Conservation (phyloP, 1,140 invertebrate genomes). For the Ceratina japonica region DNA sequence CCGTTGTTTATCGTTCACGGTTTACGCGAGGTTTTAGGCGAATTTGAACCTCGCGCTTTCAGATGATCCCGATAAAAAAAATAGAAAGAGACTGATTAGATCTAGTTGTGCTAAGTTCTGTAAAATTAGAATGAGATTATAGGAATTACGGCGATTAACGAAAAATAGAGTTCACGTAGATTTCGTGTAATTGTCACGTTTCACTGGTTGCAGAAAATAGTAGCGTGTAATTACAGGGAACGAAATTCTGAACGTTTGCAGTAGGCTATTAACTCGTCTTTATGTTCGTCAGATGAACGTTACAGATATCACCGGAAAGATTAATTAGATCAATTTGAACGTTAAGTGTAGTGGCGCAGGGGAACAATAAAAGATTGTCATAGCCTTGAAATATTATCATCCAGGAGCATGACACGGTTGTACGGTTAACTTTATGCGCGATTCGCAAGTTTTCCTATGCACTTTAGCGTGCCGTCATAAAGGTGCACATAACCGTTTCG, state of each 20-base stretch:
- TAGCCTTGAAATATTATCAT: background rate
- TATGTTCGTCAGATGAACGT: too few species aligned
- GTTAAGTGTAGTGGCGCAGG: background rate
- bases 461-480: constrained; percentile 30
- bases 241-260: too few species aligned
- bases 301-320: too few species aligned
- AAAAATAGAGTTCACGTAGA: too few species aligned
- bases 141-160: too few species aligned
- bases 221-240: too few species aligned
- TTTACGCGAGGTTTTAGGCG: constrained; percentile 58
- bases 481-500: constrained; percentile 40
- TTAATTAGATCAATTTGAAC: background rate
- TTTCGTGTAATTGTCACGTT: too few species aligned
- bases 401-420: constrained; percentile 25
- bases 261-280: too few species aligned
- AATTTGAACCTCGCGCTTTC: constrained; percentile 17
- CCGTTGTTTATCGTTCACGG: constrained; percentile 60
- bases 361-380: constrained; percentile 6
- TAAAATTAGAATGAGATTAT: too few species aligned
- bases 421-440: constrained; percentile 41
- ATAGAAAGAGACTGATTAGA: background rate
- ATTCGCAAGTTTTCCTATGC: constrained; percentile 52
- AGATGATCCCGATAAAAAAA: constrained; percentile 27
- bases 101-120: too few species aligned
- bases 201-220: too few species aligned